Evolutionary conservation across 2,888 invertebrate genomes (phyloP), one percentile per base, ranked within the genome.

Genomic region (Dioctria linearis): DNA sequence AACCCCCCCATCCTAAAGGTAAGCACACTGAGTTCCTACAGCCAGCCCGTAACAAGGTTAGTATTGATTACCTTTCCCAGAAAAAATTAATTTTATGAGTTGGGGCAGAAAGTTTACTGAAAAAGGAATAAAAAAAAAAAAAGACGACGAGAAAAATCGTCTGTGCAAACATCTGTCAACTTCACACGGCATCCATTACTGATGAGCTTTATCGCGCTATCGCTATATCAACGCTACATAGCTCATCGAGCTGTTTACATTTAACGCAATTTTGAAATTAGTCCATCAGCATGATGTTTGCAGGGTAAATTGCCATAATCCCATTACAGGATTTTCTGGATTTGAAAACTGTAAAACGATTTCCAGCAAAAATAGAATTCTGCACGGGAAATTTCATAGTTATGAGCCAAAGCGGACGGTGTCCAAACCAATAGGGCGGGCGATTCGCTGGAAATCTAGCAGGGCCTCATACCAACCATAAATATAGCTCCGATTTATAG

Each of bases 181-280:
- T 76, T 76, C 76, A 49, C 76, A 76, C 63, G 63, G 76, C 63
- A 76, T 63, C 76, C 76, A 76, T 76, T 76, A 76, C 76, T 76
- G 76, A 63, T 63, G 76, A 49, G 49, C 76, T 76, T 43, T 49
- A 25, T 46, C 39, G 69, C 5, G 46, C 76, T 43, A 43, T 46
- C 57, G 46, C 49, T 63, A 25, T 25, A 76, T 76, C 76, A 43
- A 63, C 76, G 76, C 76, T 49, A 49, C 63, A 61, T 9, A 76
- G 46, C 46, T 49, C 63, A 51, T 40, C 76, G 49, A 63, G 49
- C 63, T 76, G 76, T 76, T 76, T 76, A 76, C 63, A 76, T 76
- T 76, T 76, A 76, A 76, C 76, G 76, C 63, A 76, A 76, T 76
- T 76, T 76, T 76, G 76, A 76, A 76, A 76, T 76, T 76, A 76